A percentile compares a stretch with the other conserved stretches of the same genome.
Conservation (phyloP, 2,888 invertebrate species). For the Rotaria macrura region DNA sequence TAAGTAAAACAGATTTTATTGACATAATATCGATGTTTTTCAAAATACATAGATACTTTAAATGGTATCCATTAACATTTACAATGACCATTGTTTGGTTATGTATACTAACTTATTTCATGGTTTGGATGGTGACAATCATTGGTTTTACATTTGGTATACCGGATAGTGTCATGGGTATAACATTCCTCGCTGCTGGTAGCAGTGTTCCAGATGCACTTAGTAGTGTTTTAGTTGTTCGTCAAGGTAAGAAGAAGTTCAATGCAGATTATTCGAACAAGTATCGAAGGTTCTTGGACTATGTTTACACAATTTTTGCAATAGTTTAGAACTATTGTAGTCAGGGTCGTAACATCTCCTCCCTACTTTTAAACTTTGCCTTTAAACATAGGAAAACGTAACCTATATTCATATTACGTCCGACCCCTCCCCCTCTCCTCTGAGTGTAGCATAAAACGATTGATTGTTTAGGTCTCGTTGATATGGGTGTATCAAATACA, state of each 20-base stretch:
- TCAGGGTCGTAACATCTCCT: too few species aligned
- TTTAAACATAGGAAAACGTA: too few species aligned
- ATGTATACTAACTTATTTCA: slow-evolving; percentile 88
- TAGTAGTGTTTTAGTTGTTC: slow-evolving; percentile 43
- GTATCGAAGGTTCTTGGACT: too few species aligned
- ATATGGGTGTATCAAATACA: slow-evolving; percentile 93
- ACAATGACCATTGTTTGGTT: slow-evolving; percentile 76
- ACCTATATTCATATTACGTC: too few species aligned
- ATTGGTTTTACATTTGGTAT: slow-evolving; percentile 75
- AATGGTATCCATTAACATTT: slow-evolving; percentile 78
- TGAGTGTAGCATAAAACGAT: too few species aligned
- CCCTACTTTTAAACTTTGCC: too few species aligned
- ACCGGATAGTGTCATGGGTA: slow-evolving; percentile 85
- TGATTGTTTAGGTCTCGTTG: slow-evolving; percentile 51
- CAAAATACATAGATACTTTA: slow-evolving; percentile 58
- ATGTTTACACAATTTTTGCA: too few species aligned
- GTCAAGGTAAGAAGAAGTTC: slow-evolving; percentile 36
- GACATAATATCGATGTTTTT: background rate
- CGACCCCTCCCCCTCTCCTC: too few species aligned
- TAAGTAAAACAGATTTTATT: background rate
- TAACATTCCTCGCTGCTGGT: slow-evolving; percentile 81
- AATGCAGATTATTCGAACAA: too few species aligned
- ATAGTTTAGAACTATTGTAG: too few species aligned
- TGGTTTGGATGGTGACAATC: slow-evolving; percentile 92
- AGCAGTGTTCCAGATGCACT: slow-evolving; percentile 57